Evolutionary conservation across 2,888 invertebrate genomes (phyloP).

Genomic region (Leucophenga maculata): DNA sequence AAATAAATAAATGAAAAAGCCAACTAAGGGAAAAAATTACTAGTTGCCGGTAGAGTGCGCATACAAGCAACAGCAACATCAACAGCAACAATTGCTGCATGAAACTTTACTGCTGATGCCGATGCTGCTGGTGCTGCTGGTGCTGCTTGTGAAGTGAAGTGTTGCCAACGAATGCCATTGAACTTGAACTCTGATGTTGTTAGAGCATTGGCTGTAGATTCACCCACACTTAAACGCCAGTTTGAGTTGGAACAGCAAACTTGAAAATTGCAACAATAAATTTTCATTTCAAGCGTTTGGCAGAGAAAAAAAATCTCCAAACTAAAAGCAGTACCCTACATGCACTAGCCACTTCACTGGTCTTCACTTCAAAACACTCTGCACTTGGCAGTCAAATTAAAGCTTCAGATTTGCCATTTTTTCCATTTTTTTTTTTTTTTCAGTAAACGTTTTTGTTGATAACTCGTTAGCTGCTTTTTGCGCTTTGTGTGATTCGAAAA

Average conservation of each 20-base stretch:
- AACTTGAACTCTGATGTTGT: slow-evolving; percentile 17
- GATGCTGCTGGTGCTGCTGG: too few species aligned
- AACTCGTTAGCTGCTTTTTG: too few species aligned
- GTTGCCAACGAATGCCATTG: slow-evolving; percentile 41
- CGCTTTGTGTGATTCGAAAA: too few species aligned
- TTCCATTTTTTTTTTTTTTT: neutral
- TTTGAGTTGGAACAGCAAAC: too few species aligned
- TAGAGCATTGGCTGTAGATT: slow-evolving; percentile 8
- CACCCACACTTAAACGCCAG: neutral
- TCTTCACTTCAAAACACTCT: slow-evolving; percentile 48
- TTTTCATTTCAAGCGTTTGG: neutral
- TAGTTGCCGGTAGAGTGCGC: neutral
- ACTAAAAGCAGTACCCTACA: too few species aligned
- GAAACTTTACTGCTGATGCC: slow-evolving; percentile 21
- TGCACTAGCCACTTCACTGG: slow-evolving; percentile 32
- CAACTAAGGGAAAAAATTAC: slow-evolving; percentile 1
- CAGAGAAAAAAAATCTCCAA: too few species aligned
- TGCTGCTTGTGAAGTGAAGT: slow-evolving; percentile 3
- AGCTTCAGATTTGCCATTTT: slow-evolving; percentile 27
- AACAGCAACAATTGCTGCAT: slow-evolving; percentile 11
- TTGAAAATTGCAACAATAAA: too few species aligned
- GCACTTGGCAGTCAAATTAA: slow-evolving; percentile 46
- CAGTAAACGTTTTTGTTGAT: slow-evolving; percentile 1
- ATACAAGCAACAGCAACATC: slow-evolving; percentile 28
- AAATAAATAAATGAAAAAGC: too few species aligned